These are phyloP conservation scores for Cephus cinctus DNA, from an alignment of 1,140 invertebrate species.

Conservation along the genomic window DNA sequence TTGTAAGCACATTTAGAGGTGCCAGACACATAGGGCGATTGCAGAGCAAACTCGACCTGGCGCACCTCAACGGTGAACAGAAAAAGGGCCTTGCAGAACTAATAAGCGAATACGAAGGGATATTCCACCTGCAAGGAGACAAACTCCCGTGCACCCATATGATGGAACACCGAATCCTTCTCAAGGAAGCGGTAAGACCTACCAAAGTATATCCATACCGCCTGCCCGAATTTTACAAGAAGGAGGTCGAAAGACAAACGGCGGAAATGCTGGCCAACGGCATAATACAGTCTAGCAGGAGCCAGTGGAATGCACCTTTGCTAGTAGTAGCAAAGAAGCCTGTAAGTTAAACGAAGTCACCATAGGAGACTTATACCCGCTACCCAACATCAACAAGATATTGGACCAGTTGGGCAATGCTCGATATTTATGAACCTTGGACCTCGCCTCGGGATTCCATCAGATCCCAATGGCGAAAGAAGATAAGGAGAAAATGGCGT, in stretches of 20 bases:
- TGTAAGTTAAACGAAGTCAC: too few relatives aligned
- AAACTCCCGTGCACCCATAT: neutral
- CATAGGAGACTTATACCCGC: too few relatives aligned
- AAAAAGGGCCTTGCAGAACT: neutral
- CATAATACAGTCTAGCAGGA: neutral
- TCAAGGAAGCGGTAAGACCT: neutral
- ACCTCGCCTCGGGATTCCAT: too few relatives aligned
- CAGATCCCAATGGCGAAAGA: too few relatives aligned
- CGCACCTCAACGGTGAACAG: neutral
- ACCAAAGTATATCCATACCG: too few relatives aligned
- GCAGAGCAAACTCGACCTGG: neutral
- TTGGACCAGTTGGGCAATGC: too few relatives aligned
- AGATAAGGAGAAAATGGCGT: too few relatives aligned
- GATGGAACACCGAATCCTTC: neutral
- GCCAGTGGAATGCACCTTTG: too few relatives aligned
- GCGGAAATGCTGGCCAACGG: conserved; percentile 1
- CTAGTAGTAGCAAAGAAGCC: conserved; percentile 3
- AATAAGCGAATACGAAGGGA: neutral
- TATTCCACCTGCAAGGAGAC: conserved; percentile 6
- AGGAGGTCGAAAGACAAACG: neutral
- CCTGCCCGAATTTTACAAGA: conserved; percentile 1
- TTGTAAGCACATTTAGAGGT: neutral
- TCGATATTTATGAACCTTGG: too few relatives aligned
- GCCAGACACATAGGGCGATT: neutral
- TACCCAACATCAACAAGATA: too few relatives aligned